Conservation (phyloP, 2,797 vertebrate genomes). For the Myotis vivesi region DNA sequence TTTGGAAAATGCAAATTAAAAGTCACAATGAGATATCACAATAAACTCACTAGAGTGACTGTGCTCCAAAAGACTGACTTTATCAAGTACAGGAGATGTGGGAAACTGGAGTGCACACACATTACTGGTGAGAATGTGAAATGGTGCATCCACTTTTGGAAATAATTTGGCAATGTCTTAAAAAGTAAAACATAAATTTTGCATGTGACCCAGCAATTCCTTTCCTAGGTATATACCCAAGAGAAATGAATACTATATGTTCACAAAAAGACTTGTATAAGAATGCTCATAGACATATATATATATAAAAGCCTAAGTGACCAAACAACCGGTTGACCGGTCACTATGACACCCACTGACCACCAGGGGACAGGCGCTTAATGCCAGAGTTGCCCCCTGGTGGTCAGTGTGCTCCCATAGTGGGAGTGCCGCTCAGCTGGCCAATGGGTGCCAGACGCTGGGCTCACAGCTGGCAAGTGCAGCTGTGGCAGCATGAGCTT, state of each 20-base stretch:
- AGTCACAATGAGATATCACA: background rate
- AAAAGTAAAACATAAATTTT: constrained; percentile 36
- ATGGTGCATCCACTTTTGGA: background rate
- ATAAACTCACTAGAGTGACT: background rate
- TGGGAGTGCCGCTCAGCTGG: too few relatives aligned
- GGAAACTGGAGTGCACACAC: background rate
- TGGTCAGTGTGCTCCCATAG: too few relatives aligned
- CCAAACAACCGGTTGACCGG: too few relatives aligned
- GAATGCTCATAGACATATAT: background rate
- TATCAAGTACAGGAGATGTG: background rate
- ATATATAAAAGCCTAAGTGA: too few relatives aligned
- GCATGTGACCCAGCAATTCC: background rate
- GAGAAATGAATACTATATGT: background rate
- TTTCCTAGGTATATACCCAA: background rate
- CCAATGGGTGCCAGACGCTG: too few relatives aligned
- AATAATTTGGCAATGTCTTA: constrained; percentile 7
- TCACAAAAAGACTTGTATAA: constrained; percentile 8
- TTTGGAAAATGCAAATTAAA: constrained; percentile 10
- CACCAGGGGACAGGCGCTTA: too few relatives aligned
- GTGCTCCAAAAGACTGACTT: background rate
- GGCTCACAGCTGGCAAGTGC: too few relatives aligned
- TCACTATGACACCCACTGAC: too few relatives aligned
- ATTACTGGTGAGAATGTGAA: background rate
- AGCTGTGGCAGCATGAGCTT: too few relatives aligned
- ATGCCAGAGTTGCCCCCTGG: too few relatives aligned